Conservation (phyloP, 1,140 invertebrate species). For the Macrocentrus cingulum region DNA sequence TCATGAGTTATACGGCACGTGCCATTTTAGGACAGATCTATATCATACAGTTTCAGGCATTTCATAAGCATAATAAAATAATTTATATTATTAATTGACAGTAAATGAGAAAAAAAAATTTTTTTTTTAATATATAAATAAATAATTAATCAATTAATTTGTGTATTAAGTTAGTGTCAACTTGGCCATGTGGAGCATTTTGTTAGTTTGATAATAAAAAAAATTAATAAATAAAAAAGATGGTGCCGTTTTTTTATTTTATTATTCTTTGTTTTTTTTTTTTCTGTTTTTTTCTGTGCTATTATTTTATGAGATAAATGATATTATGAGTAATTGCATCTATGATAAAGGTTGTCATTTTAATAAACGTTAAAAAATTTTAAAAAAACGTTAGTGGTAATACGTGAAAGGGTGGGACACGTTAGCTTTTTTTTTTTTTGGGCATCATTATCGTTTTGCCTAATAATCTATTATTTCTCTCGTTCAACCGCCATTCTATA, state of each 20-base stretch:
- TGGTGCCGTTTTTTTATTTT: conserved; percentile 48
- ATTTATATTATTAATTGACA: conserved; percentile 30
- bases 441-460: not conserved
- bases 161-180: conserved; percentile 59
- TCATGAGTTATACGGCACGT: conserved; percentile 49
- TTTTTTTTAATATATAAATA: conserved; percentile 34
- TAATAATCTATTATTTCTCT: conserved; percentile 20
- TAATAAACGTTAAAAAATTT: conserved; percentile 17
- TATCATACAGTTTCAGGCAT: conserved; percentile 52
- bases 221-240: conserved; percentile 40
- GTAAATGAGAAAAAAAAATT: too few relatives aligned
- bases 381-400: conserved; percentile 38
- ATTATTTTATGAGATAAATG: conserved; percentile 45
- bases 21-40: conserved; percentile 41
- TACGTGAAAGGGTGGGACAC: conserved; percentile 35
- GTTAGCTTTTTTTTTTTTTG: conserved; percentile 31
- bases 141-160: conserved; percentile 28
- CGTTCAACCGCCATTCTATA: too few relatives aligned
- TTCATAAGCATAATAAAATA: conserved; percentile 39
- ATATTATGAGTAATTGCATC: conserved; percentile 44
- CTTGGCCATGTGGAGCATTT: conserved; percentile 60
- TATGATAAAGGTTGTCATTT: conserved; percentile 33
- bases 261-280: too few relatives aligned
- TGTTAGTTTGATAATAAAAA: conserved; percentile 47
- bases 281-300: too few relatives aligned